These are phyloP conservation scores for Styela clava DNA, from an alignment of 23 tunicate species.

Conservation along the genomic window DNA sequence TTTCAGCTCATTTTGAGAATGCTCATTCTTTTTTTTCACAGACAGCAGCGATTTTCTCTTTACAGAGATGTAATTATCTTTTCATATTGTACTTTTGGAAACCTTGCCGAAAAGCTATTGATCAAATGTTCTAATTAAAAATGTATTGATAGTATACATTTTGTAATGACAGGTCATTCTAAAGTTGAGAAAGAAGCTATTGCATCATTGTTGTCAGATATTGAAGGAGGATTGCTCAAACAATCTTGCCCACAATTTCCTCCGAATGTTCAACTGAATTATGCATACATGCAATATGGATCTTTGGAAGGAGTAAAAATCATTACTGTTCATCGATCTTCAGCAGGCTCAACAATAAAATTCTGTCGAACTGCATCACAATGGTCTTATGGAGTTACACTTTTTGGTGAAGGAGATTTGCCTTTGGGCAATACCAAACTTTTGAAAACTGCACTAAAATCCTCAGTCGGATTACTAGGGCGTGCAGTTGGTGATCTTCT, in stretches of 20 bases:
- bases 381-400: constrained; percentile 40
- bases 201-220: constrained; percentile 31
- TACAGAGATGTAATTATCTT: too few species aligned
- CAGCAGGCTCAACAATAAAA: constrained; percentile 15
- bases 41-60: too few species aligned
- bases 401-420: constrained; percentile 29
- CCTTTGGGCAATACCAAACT: neutral
- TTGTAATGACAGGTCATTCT: constrained; percentile 79
- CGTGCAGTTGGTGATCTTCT: constrained; percentile 5
- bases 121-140: too few species aligned
- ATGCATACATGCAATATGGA: constrained; percentile 49
- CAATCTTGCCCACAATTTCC: constrained; percentile 51
- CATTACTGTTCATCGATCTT: constrained; percentile 29
- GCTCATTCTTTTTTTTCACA: too few species aligned
- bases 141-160: too few species aligned
- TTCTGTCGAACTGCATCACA: constrained; percentile 50
- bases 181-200: constrained; percentile 39
- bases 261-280: constrained; percentile 32
- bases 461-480: constrained; percentile 1
- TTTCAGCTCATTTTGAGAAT: too few species aligned
- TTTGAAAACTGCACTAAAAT: neutral
- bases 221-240: constrained; percentile 27
- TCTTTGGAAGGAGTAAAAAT: constrained; percentile 33
- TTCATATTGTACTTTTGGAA: too few species aligned
- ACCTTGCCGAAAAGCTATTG: too few species aligned